Evolutionary conservation across 2,888 invertebrate species (phyloP), one percentile per base, ranked within the genome.

Genomic region (Catocala nupta): DNA sequence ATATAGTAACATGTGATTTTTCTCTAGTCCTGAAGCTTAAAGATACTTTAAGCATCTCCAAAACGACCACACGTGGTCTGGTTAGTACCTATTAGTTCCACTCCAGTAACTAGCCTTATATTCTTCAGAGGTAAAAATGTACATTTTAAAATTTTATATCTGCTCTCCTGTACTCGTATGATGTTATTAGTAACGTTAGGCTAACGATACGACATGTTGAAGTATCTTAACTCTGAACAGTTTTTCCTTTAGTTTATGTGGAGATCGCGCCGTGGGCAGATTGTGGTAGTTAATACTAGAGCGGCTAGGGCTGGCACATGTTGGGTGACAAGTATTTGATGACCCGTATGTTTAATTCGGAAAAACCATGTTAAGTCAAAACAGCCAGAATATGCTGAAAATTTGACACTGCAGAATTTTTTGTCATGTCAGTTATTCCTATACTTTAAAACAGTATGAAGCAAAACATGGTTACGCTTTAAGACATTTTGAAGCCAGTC

Each of bases 231-330:
- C 55, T 63, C 58, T 54, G 51, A 53, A 11, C 52, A 48, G 52
- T 59, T 61, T 62, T 63, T 59, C 53, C 12, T 59, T 51, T 51
- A 13, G 51, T 57, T 65, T 50, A 57, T 52, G 62, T 67, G 25
- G 39, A 36, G 36, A 58, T 58, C 39, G 44, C 52, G 63, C 49
- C 7, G 60, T 63, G 64, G 63, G 56, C 54, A 53, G 51, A 47
- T 59, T 63, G 55, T 61, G 50, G 42, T 61, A 53, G 68, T 53
- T 65, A 43, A 52, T 51, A 43, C 48, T 16, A 34, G 8, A 9
- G 25, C 12, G n/a, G 11, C 25, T 13, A 51, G 55, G 71, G 71
- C 11, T 73, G 64, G 1, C 12, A 16, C 0, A 5, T 7, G 9
- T 4, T 25, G 3, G 25, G 25, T 25, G 25, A 25, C 25, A 25